These are phyloP conservation scores for Prionailurus bengalensis DNA, from an alignment of 2,113 vertebrate genomes.

Conservation along the genomic window DNA sequence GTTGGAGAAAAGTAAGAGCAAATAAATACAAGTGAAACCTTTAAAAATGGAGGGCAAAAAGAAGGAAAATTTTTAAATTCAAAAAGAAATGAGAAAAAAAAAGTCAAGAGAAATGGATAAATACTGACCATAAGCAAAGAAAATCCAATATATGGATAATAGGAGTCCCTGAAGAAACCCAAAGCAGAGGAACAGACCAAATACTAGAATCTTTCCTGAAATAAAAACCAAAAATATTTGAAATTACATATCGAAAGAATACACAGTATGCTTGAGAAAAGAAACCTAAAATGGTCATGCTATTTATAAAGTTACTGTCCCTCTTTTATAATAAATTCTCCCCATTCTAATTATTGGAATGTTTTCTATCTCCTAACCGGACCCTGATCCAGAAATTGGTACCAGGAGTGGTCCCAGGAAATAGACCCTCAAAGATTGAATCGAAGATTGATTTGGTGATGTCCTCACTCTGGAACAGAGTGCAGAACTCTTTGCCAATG, in stretches of 20 bases:
- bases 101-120: neutral
- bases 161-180: neutral
- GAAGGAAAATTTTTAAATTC: neutral
- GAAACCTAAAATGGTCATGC: neutral
- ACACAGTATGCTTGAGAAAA: neutral
- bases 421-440: neutral
- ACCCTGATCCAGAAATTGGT: neutral
- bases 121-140: constrained; percentile 22
- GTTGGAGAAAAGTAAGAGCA: neutral
- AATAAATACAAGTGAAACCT: neutral
- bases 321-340: constrained; percentile 23
- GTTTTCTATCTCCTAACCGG: neutral
- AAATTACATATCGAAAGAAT: constrained; percentile 2
- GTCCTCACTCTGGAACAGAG: neutral
- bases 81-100: constrained; percentile 1
- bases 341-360: neutral
- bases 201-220: constrained; percentile 40
- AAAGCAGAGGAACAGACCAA: neutral
- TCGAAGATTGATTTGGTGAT: neutral
- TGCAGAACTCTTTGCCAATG: neutral
- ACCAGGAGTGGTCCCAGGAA: neutral
- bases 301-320: neutral
- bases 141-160: neutral
- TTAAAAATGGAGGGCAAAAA: neutral
- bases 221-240: neutral